phyloP scores from a whole-genome alignment of 2,888 invertebrate genomes.

The Boloria selene region DNA sequence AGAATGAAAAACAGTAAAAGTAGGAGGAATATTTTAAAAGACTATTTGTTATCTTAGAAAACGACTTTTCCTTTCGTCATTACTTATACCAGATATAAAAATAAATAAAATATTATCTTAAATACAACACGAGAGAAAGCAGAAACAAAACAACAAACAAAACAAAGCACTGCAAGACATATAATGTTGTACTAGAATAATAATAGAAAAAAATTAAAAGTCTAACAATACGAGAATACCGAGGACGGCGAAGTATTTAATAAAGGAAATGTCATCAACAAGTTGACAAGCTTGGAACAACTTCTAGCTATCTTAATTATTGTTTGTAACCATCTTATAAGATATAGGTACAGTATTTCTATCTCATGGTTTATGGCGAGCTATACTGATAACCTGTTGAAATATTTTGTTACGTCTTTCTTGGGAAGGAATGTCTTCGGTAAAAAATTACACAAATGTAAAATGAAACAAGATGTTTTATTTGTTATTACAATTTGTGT shows the following conservation, averaged over 20 bases:
- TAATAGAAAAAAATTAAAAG: constrained; percentile 16
- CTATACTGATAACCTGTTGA: no score
- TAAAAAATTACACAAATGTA: no score
- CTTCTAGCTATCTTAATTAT: constrained; percentile 10
- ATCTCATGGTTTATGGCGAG: neutral
- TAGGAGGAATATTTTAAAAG: no score
- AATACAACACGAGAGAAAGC: neutral
- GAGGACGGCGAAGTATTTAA: constrained; percentile 17
- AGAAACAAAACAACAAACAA: no score
- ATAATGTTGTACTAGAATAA: constrained; percentile 4
- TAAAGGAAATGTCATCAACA: constrained; percentile 20
- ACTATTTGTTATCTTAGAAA: no score
- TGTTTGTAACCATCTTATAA: constrained; percentile 14
- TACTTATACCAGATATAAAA: neutral
- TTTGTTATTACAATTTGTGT: no score
- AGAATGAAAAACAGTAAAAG: no score
- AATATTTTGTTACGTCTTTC: no score
- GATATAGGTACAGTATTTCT: neutral
- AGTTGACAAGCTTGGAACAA: constrained; percentile 12
- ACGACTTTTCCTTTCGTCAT: no score
- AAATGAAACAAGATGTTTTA: no score
- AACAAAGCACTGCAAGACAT: neutral
- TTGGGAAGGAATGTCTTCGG: no score
- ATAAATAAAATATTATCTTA: neutral
- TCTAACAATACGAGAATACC: constrained; percentile 11